Evolutionary conservation across 2,888 invertebrate genomes (phyloP), one percentile per base, ranked within the genome.

Genomic region (Choreutis nemorana): DNA sequence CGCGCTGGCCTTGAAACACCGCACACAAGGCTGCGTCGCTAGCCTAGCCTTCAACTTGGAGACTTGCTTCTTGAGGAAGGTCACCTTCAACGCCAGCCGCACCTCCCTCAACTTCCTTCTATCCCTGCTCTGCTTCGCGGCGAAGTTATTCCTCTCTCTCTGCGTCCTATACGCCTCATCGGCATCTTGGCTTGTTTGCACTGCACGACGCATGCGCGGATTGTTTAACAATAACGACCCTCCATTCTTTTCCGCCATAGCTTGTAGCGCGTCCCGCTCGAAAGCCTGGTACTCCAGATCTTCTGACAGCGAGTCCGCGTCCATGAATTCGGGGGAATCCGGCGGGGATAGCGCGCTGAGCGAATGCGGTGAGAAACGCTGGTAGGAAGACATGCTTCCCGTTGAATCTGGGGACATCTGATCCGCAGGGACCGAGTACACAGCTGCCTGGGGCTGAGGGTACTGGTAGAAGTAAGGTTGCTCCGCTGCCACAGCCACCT

Each of bases 11-110:
- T n/a, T n/a, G n/a, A n/a, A n/a, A n/a, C n/a, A n/a, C n/a, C 45
- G 36, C 0, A 24, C 38, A 32, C 63, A 64, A 2, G 42, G 27
- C 30, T 40, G 45, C 0, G 50, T 31, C 0, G 52, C 55, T 7
- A 68, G 30, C 13, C 50, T 35, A n/a, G 58, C 37, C 29, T 61
- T 60, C 12, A 72, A 31, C 7, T 47, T 42, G 0, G 61, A 48
- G 6, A 67, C 37, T 42, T 67, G 54, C 14, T 54, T 62, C 35
- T 48, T 55, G 13, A 97, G 75, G 46, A 88, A 91, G 0, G 91
- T 89, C 0, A 94, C 93, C 32, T 94, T 82, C 22, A 96, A 86
- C 0, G 95, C 92, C 20, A 96, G 87, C 50, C 95, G 94, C 43
- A 97, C 94, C 22, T 21, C 22, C 22, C 22, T 4, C 4, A 21